phyloP scores from a whole-genome alignment of 2,797 vertebrate genomes.

The Poecile montanus region DNA sequence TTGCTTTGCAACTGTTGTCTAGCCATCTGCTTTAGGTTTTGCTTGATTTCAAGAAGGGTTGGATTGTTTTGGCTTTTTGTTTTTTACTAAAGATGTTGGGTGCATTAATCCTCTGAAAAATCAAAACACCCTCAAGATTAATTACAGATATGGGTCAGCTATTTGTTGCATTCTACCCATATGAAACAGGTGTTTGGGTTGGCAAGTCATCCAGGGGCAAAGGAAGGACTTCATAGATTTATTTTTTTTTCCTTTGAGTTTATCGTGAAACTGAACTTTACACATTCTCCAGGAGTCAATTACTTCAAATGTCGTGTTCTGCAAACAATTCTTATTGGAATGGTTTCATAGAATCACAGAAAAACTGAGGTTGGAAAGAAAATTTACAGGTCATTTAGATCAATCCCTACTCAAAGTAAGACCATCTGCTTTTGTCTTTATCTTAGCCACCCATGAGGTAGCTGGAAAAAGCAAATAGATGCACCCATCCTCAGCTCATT shows the following conservation, averaged over 20 bases:
- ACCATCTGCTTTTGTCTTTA: not conserved
- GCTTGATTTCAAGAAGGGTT: not conserved
- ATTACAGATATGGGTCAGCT: slow-evolving; percentile 18
- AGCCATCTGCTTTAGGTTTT: slow-evolving; percentile 59
- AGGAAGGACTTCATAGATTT: not conserved
- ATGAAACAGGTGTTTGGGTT: slow-evolving; percentile 34
- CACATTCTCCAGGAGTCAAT: not conserved
- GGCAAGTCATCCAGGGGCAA: not conserved
- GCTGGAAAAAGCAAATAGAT: not conserved
- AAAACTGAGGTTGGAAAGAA: not conserved
- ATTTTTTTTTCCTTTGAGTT: not conserved
- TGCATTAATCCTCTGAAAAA: slow-evolving; percentile 26
- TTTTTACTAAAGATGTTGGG: not conserved
- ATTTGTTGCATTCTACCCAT: slow-evolving; percentile 1
- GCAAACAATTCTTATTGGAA: not conserved
- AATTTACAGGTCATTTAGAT: not conserved
- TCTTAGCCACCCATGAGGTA: not conserved
- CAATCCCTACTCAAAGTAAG: not conserved
- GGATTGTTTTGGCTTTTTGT: slow-evolving; percentile 1
- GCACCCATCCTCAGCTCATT: not conserved
- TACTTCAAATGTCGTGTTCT: not conserved
- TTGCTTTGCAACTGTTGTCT: slow-evolving; percentile 44
- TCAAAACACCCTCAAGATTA: slow-evolving; percentile 6
- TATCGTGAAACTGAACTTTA: not conserved
- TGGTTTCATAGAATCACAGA: not conserved